These are phyloP conservation scores for Rhagonycha fulva DNA, from an alignment of 2,888 invertebrate genomes.

Conservation along the genomic window DNA sequence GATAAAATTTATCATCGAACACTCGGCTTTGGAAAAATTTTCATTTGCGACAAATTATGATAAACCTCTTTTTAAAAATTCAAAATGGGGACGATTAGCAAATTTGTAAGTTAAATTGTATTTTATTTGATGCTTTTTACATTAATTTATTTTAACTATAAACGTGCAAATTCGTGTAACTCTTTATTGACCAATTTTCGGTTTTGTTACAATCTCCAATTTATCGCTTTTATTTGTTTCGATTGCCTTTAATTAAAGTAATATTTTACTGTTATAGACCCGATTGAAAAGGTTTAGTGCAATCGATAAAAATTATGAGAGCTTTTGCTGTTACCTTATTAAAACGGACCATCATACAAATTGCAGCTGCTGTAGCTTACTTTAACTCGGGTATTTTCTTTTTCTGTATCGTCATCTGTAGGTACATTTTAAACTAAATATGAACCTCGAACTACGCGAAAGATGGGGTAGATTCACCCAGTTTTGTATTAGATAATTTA, in stretches of 20 bases:
- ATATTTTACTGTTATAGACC: constrained; percentile 35
- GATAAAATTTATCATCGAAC: not conserved
- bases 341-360: not conserved
- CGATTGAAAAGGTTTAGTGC: constrained; percentile 33
- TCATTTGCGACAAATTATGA: not conserved
- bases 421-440: not conserved
- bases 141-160: constrained; percentile 21
- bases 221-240: constrained; percentile 25
- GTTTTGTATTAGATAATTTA: no score
- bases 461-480: no score
- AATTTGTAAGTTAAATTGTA: constrained; percentile 6
- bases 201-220: constrained; percentile 25
- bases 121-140: constrained; percentile 17
- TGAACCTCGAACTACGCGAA: no score
- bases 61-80: not conserved
- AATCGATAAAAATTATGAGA: constrained; percentile 29
- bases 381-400: not conserved
- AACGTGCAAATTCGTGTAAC: constrained; percentile 27
- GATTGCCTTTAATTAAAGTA: constrained; percentile 36
- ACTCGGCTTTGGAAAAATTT: not conserved
- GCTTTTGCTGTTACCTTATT: not conserved
- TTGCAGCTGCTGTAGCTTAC: not conserved
- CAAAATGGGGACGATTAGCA: not conserved
- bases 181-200: constrained; percentile 20
- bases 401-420: not conserved